Evolutionary conservation across 1,140 invertebrate species (phyloP).

Genomic region (Camponotus vicinus): DNA sequence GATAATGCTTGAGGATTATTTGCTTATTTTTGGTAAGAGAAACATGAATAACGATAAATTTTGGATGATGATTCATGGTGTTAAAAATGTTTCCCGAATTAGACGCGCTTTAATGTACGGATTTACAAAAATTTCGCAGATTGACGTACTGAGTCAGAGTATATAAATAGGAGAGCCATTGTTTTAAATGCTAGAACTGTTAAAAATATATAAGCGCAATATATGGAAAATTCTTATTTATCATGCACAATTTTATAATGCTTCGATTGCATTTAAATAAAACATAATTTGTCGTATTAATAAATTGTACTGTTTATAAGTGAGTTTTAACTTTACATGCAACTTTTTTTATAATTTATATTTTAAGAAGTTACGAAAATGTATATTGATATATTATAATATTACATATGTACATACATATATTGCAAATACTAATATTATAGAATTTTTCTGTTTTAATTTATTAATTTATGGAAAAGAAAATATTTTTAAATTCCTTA

Average conservation of each 20-base stretch:
- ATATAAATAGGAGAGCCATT: conserved; percentile 64
- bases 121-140: conserved; percentile 42
- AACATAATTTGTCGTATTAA: background rate
- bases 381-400: too few relatives aligned
- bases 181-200: conserved; percentile 3
- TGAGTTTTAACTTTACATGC: background rate
- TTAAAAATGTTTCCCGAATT: conserved; percentile 54
- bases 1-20: background rate
- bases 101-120: conserved; percentile 44
- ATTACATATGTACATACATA: background rate
- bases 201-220: conserved; percentile 8
- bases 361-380: too few relatives aligned
- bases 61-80: conserved; percentile 47
- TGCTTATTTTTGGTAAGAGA: background rate
- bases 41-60: conserved; percentile 6
- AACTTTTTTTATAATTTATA: too few relatives aligned
- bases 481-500: background rate
- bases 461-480: too few relatives aligned
- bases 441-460: too few relatives aligned
- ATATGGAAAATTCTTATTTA: background rate
- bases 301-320: background rate
- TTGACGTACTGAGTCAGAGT: conserved; percentile 54
- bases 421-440: background rate
- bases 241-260: background rate
- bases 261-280: background rate